Evolutionary conservation across 53 echinoderm and acorn worm species (phyloP).

Genomic region (Pentamera pediparva): DNA sequence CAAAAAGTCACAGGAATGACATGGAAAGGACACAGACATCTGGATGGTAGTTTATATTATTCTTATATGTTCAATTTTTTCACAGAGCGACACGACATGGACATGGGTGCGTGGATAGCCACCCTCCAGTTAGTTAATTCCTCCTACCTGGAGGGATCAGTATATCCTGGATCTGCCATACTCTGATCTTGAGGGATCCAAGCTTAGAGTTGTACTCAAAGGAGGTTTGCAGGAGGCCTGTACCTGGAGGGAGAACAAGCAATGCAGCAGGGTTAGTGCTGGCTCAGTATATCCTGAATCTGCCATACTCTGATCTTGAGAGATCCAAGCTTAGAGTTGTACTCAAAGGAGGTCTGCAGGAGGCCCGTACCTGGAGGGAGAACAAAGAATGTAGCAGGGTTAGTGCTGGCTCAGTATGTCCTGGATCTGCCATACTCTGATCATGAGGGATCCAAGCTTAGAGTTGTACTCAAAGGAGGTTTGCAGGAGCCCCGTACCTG

Average conservation of each 20-base stretch:
- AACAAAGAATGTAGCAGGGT: no score
- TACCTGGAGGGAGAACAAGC: constrained; percentile 51
- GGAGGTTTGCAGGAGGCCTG: constrained; percentile 77
- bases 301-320: constrained; percentile 92
- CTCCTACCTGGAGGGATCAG: constrained; percentile 86
- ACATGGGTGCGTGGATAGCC: no score
- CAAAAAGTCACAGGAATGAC: no score
- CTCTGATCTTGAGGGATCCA: constrained; percentile 74
- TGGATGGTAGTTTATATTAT: no score
- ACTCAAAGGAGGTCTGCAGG: constrained; percentile 92
- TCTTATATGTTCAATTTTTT: no score
- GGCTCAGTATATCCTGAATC: constrained; percentile 78
- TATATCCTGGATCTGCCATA: constrained; percentile 83
- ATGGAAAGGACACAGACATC: no score
- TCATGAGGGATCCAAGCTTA: constrained; percentile 60
- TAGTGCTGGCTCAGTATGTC: no score
- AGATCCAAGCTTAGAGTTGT: constrained; percentile 69
- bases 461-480: constrained; percentile 97
- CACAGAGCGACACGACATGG: no score
- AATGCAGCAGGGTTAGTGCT: no score
- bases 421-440: constrained; percentile 78
- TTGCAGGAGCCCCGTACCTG: constrained; percentile 74
- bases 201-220: constrained; percentile 94
- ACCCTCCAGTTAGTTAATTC: background rate
- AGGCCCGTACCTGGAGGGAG: constrained; percentile 58